These are phyloP conservation scores for Tenthredo mesomela DNA, from an alignment of 2,888 invertebrate genomes.

Conservation along the genomic window DNA sequence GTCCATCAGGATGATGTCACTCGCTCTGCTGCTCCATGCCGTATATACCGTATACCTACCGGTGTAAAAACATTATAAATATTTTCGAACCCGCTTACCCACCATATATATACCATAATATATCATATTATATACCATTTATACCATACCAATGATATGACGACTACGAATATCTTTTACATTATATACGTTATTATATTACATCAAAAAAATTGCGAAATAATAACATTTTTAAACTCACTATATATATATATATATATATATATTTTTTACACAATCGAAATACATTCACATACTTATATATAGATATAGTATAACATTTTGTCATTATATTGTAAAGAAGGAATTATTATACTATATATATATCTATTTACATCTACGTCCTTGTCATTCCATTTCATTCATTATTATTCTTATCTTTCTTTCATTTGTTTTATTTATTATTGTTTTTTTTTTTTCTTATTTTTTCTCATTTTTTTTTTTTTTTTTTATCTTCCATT, in stretches of 20 bases:
- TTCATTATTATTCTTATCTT: background rate
- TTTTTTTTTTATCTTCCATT: background rate
- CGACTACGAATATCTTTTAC: background rate
- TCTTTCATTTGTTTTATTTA: background rate
- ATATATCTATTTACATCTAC: no score
- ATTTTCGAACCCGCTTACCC: slow-evolving; percentile 1
- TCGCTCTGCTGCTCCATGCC: background rate
- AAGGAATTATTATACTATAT: background rate
- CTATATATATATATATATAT: no score
- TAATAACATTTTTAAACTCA: slow-evolving; percentile 14
- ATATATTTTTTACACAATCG: slow-evolving; percentile 1
- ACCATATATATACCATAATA: background rate
- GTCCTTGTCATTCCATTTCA: background rate
- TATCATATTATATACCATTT: background rate
- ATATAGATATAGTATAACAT: background rate
- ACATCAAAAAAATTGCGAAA: background rate
- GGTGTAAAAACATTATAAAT: slow-evolving; percentile 35
- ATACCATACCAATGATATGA: background rate
- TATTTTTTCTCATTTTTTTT: background rate
- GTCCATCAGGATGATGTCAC: slow-evolving; percentile 33
- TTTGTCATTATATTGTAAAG: background rate
- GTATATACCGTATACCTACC: no score
- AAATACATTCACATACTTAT: background rate
- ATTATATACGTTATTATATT: background rate
- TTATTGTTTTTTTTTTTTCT: background rate